phyloP scores from a whole-genome alignment of 2,888 invertebrate species.

The Tuta absoluta region DNA sequence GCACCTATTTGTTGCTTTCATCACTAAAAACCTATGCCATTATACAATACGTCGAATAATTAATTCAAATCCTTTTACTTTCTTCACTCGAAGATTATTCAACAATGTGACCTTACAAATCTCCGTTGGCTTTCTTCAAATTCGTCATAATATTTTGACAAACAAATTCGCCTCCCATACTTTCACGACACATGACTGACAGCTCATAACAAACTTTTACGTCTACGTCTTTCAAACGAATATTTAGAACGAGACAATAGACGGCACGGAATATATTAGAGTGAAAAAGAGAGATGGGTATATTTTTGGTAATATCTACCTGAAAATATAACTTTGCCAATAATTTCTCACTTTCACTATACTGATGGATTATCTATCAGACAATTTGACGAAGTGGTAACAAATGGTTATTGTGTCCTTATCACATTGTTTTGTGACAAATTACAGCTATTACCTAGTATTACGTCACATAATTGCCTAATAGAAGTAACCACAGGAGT shows the following conservation, averaged over 20 bases:
- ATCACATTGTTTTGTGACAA: constrained; percentile 20
- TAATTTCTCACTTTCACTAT: constrained; percentile 27
- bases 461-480: constrained; percentile 17
- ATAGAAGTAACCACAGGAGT: constrained; percentile 7
- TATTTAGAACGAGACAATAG: constrained; percentile 8
- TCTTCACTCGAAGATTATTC: neutral
- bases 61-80: constrained; percentile 4
- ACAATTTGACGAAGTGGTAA: constrained; percentile 23
- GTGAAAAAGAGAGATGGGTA: neutral
- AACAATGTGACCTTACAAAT: constrained; percentile 8
- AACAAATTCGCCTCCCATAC: constrained; percentile 50
- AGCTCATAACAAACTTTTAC: constrained; percentile 28
- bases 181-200: constrained; percentile 49
- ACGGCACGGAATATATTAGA: neutral
- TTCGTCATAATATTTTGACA: constrained; percentile 56
- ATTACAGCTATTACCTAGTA: constrained; percentile 20
- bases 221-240: neutral
- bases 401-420: constrained; percentile 19
- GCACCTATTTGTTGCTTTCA: neutral
- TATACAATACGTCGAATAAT: neutral
- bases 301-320: neutral
- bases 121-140: constrained; percentile 46
- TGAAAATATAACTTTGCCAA: constrained; percentile 18
- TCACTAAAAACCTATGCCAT: neutral
- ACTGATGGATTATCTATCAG: constrained; percentile 19